Percentiles rank a stretch among this genome's conserved stretches.
These are phyloP conservation scores for Rhogogaster chlorosoma DNA, from an alignment of 2,888 invertebrate species.

Conservation along the genomic window DNA sequence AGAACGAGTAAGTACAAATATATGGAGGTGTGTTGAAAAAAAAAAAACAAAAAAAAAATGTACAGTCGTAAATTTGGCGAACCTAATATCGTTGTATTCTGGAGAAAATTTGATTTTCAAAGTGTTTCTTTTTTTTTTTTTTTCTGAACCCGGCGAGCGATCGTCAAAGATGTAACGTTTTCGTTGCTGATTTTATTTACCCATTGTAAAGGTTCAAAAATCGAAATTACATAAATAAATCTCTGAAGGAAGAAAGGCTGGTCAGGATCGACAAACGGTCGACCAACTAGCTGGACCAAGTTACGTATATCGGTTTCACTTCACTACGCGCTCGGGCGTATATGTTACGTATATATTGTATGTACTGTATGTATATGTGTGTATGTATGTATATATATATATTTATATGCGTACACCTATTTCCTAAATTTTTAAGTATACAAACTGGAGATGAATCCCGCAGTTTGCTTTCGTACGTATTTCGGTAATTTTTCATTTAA, in stretches of 20 bases:
- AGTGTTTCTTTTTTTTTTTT: not conserved
- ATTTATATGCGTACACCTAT: not conserved
- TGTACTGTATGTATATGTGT: not conserved
- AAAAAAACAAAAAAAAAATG: conserved; percentile 51
- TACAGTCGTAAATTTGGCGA: not conserved
- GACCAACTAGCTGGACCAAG: conserved; percentile 69
- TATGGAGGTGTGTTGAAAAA: not conserved
- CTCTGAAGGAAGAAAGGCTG: conserved; percentile 74
- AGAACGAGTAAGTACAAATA: not conserved
- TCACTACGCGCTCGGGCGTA: conserved; percentile 26
- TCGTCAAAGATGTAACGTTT: conserved; percentile 62
- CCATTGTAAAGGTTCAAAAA: conserved; percentile 53
- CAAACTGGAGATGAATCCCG: conserved; percentile 53
- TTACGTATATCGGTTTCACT: conserved; percentile 75
- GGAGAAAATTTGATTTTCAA: not conserved
- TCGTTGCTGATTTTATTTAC: conserved; percentile 64
- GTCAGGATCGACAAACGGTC: conserved; percentile 63
- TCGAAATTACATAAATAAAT: conserved; percentile 73
- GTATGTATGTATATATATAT: not conserved
- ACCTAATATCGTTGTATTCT: not conserved
- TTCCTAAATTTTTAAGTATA: conserved; percentile 59
- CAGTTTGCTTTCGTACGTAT: conserved; percentile 47
- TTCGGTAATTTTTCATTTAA: conserved; percentile 43
- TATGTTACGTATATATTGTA: not conserved
- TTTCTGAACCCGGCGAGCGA: conserved; percentile 65